Base-by-base conservation (phyloP, 2,797 vertebrate genomes). In the Parotocinclus haroldoi region DNA sequence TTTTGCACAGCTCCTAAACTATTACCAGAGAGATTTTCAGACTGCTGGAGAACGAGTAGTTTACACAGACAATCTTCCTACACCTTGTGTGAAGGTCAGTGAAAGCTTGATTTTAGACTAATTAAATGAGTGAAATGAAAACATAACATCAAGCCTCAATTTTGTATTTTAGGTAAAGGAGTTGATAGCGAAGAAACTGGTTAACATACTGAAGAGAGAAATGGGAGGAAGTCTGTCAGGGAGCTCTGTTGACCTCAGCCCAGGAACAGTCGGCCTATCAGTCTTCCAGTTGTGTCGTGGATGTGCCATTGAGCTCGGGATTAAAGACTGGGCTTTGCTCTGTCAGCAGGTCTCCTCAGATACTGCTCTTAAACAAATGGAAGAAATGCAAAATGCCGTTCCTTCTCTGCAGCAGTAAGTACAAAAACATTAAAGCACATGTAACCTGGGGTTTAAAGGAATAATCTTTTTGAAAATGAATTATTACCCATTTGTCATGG, bases 281-380 rank as follows among this genome's bases (percentile, higher is more conserved):
- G 72, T 88, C 10, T 89, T 86, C 67, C 10, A 1, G 19, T 56
- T 84, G 4, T 60, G 71, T 72, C n/a, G 8, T 12, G 12, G 0
- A 0, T 77, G 38, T 7, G 0, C 0, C 0, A 45, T 86, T 0
- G 1, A 59, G n/a, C 80, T 89, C 0, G 71, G 76, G 3, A 13
- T 67, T 45, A 84, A 67, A 40, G 79, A 73, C 52, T 86, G 64
- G 79, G 83, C 71, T 0, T 65, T 76, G 1, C 79, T 90, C 12
- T 89, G 87, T 59, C 10, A 10, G 1, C 63, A 84, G 62, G 73
- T 87, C 4, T 85, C 79, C 7, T 81, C 83, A 9, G 63, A 59
- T 40, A 0, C 44, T 0, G 39, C 62, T 0, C 59, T 71, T 4
- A 65, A 40, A 4, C 70, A 69, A 62, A 18, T 83, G 61, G 76